Evolutionary conservation across 2,888 invertebrate genomes (phyloP).

Genomic region (Elmis aenea): DNA sequence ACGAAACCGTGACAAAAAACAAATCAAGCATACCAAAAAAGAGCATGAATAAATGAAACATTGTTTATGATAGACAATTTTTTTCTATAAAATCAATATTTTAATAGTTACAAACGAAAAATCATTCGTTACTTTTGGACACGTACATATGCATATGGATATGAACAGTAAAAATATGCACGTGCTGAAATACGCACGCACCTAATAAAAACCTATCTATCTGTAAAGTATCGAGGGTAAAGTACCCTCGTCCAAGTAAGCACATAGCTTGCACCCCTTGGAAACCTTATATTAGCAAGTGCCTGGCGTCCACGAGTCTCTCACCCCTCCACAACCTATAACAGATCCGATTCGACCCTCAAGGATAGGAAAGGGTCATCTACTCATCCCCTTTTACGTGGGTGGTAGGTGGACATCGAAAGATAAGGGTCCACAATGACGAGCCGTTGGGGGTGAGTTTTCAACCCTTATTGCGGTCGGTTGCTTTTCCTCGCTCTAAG

Average conservation of each 20-base stretch:
- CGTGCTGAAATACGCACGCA: too few species aligned
- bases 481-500: constrained; percentile 28
- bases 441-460: constrained; percentile 28
- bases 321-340: constrained; percentile 20
- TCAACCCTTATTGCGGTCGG: constrained; percentile 34
- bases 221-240: constrained; percentile 10
- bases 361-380: constrained; percentile 29
- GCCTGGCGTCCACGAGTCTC: constrained; percentile 33
- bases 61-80: too few species aligned
- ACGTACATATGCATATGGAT: too few species aligned
- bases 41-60: too few species aligned
- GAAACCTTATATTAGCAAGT: constrained; percentile 37
- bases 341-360: constrained; percentile 28
- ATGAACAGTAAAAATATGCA: too few species aligned
- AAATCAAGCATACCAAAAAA: too few species aligned
- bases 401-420: constrained; percentile 31
- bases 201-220: not conserved
- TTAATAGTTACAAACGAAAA: too few species aligned
- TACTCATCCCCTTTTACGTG: constrained; percentile 15
- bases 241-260: constrained; percentile 21
- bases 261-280: constrained; percentile 26
- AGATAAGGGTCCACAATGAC: constrained; percentile 34
- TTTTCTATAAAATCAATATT: too few species aligned
- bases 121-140: too few species aligned
- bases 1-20: too few species aligned